Evolutionary conservation across 2,888 invertebrate genomes (phyloP), one percentile per base, ranked within the genome.

Genomic region (Cecidostiba fungosa): DNA sequence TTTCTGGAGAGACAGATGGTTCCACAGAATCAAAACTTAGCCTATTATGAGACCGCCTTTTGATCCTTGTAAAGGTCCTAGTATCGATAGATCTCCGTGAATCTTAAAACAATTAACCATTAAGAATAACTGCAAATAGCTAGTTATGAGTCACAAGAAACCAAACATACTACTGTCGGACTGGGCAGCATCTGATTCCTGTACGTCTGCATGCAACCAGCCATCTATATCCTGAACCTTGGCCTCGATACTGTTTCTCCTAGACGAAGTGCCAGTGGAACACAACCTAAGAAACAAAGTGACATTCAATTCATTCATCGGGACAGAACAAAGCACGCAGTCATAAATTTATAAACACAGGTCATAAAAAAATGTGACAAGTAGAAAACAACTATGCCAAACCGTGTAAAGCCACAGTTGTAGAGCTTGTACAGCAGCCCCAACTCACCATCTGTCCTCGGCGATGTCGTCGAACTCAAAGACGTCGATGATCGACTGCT

Each of bases 31-130:
- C 86, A 76, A 82, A 84, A 62, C 73, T 87, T 39, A 87, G 69
- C 70, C 80, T 81, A 66, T 85, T 82, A 16, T 59, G 19, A n/a
- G 93, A 92, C 83, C 95, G 94, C 90, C 95, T 95, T 91, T 96
- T 96, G 32, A 96, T 96, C 89, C 95, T 94, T 79, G 96, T 96
- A 92, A 95, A 96, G 14, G 96, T 96, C 89, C 96, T 94, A 0
- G 96, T 95, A 91, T 96, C 96, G 89, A 96, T 95, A 87, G 88
- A 91, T 87, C 88, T 91, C 87, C 87, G 90, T 39, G 82, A 88
- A 84, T 78, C 92, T 91, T 47, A 69, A 88, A 50, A 79, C 16
- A 77, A 50, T 80, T 77, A 16, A 29, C 32, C 2, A 62, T 32
- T 39, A 76, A 23, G 39, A 74, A 74, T 19, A 26, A 43, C n/a